Evolutionary conservation across 2,888 invertebrate genomes (phyloP), one percentile per base, ranked within the genome.

Genomic region (Chironomus tentans): DNA sequence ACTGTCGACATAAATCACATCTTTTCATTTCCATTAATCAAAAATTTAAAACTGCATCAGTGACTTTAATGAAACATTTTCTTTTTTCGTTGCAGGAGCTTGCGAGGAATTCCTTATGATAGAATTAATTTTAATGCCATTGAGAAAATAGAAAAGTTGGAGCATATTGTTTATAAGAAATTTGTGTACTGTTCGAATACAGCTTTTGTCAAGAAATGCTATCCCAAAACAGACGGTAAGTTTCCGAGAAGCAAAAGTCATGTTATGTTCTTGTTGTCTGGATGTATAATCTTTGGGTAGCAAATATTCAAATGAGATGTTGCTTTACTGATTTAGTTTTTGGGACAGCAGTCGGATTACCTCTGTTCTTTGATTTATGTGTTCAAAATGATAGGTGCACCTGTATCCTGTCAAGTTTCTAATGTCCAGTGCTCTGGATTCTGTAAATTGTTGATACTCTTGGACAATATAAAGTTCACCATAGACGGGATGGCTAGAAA

Each of bases 151-250:
- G 78, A 78, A 4, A 83, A 84, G 12, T 81, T 90, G 22, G 84
- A 87, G 77, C 86, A 86, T 77, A 84, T 89, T 81, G 87, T 88
- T 78, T 89, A 89, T 78, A 87, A 87, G 78, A 86, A 86, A 68
- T 90, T 90, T 80, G 85, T 87, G 78, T 90, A 87, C 80, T 90
- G 90, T 79, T 86, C 87, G 2, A 88, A 86, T 81, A 87, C 87
- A 0, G 88, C 88, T 0, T 82, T 83, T 61, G 87, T 88, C 5
- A 83, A 85, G 71, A 84, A 85, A 78, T 90, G 90, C 79, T 84
- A 83, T 47, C 90, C 90, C 0, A 83, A 84, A 24, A 87, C 87
- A 13, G 90, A 91, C 80, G 90, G 90, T 82, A 82, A 38, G 38
- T 38, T 38, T 7, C 38, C 38, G 38, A 38, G 38, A 10, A 7